Base-by-base conservation (phyloP, 2,888 invertebrate genomes). In the Acrobasis repandana region DNA sequence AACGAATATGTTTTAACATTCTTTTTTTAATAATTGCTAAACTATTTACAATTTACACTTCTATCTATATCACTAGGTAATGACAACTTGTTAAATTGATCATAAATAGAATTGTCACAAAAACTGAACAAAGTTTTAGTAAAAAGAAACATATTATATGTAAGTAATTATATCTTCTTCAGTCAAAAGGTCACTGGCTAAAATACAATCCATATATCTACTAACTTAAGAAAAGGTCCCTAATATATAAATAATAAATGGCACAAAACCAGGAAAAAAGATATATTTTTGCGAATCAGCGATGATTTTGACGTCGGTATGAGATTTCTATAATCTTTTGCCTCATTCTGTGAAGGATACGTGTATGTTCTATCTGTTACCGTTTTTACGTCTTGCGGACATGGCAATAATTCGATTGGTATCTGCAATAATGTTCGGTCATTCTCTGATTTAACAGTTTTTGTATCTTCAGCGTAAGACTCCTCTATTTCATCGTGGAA, bases 301-400 rank as follows among this genome's bases (percentile, higher is more conserved):
- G 70, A 63, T 54, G 78, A 72, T 20, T 68, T 74, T 56, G 84
- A 78, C 59, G 90, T 81, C 61, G 79, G 80, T 66, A 90, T 88
- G 66, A 91, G 79, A 74, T 92, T 92, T 67, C 91, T 86, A 66
- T 90, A 92, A 82, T 92, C 91, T 73, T 91, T 92, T 2, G 91
- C 91, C 72, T 92, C 94, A 61, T 94, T 93, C 68, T 94, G 94
- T 46, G 94, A 88, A 6, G 94, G 94, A 73, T 94, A 86, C 51
- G 91, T 92, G 66, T 91, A 92, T 2, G 91, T 92, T 61, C 89
- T 81, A 67, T 94, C 94, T 18, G 94, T 94, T 54, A 94, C 94
- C 73, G 93, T 94, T 72, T 93, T 94, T n/a, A 93, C 83, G 58
- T 93, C 93, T 65, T 93, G 93, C 60, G 94, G 94, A 75, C 94